Base-by-base conservation (phyloP, 2,888 invertebrate genomes). In the Neoscelio sp. region DNA sequence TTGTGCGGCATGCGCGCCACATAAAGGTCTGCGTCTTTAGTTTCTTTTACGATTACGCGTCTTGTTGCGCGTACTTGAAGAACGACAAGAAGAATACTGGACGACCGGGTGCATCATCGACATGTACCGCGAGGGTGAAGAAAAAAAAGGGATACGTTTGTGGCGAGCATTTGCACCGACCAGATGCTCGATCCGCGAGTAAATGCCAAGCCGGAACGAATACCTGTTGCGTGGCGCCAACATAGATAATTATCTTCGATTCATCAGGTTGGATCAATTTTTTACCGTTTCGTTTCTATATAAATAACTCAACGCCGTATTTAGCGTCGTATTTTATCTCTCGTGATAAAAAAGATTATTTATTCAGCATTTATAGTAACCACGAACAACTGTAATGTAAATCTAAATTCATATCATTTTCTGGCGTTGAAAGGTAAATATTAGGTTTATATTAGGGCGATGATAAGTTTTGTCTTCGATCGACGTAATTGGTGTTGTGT, bases 1-100 rank as follows among this genome's bases (percentile, higher is more conserved):
- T 78, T 73, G 78, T 20, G 78, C 78, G 78, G 76, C 76, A 76
- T 68, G 68, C 62, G 62, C 58, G 54, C 23, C 62, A 50, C 52
- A 38, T 62, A 76, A 76, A 62, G 54, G 62, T 23, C 15, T 18
- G 26, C 65, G 48, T 30, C 26, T 20, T 30, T 48, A 17, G 48
- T 62, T 76, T 77, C 64, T 65, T 71, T 71, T 52, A 13, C 54
- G 56, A 65, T 77, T 44, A 58, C 70, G 68, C 70, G 76, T 70
- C 64, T 70, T 56, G 64, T 76, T 76, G 68, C 56, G 64, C 60
- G 65, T 54, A 64, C 64, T 38, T 58, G 62, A 62, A 40, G 44
- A 60, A 54, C 67, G 62, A 40, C 68, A 62, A 28, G 60, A 52
- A 52, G 60, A 60, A 68, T 71, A 71, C 60, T 50, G 68, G 54